Evolutionary conservation across 1,140 invertebrate genomes (phyloP).

Genomic region (Hyposmocoma kahamanoa): DNA sequence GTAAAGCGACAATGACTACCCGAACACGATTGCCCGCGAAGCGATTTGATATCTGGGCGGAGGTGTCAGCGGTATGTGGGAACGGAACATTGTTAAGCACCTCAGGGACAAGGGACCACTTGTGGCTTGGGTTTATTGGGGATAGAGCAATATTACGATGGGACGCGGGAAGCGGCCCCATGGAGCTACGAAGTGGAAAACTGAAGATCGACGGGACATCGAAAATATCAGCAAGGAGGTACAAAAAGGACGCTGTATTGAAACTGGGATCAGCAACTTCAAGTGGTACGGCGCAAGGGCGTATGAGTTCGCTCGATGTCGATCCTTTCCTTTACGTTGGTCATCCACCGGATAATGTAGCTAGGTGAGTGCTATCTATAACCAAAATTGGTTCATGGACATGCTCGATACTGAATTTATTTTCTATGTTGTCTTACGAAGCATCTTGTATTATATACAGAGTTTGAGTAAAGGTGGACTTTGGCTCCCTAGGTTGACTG

Average conservation of each 20-base stretch:
- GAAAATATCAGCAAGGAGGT: conserved; percentile 52
- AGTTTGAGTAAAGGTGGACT: too few relatives aligned
- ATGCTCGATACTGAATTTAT: too few relatives aligned
- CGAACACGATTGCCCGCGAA: conserved; percentile 50
- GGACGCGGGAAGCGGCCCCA: conserved; percentile 54
- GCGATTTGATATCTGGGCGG: conserved; percentile 63
- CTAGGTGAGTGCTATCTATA: conserved; percentile 44
- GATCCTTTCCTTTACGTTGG: conserved; percentile 56
- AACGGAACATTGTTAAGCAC: conserved; percentile 54
- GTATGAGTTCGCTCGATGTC: conserved; percentile 56
- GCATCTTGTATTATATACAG: too few relatives aligned
- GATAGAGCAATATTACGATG: conserved; percentile 45
- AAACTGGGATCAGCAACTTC: conserved; percentile 40
- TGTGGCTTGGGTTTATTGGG: conserved; percentile 56
- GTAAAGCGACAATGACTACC: conserved; percentile 43
- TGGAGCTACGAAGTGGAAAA: conserved; percentile 45
- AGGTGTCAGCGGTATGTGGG: conserved; percentile 55
- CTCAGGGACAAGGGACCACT: conserved; percentile 54
- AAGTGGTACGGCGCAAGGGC: conserved; percentile 45
- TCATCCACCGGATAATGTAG: conserved; percentile 51
- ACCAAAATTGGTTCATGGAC: too few relatives aligned
- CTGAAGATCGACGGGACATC: conserved; percentile 46
- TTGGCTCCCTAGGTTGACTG: conserved; percentile 31
- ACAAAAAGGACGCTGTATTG: conserved; percentile 57
- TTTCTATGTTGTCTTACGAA: too few relatives aligned